Evolutionary conservation across 2,113 vertebrate genomes (phyloP).

Genomic region (Naja naja): DNA sequence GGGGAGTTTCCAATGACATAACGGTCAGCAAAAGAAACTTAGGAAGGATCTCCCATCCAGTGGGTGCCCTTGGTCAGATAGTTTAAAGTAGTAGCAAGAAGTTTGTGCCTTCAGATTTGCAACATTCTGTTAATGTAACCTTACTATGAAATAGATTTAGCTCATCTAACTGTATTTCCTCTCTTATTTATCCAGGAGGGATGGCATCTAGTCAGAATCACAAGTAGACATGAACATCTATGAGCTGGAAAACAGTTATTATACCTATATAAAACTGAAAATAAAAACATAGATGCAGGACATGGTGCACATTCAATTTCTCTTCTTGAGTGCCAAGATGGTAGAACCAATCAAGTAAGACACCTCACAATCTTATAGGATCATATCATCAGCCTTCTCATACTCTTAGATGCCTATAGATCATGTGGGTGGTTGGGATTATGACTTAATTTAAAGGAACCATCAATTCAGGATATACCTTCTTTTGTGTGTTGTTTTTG

Average conservation of each 20-base stretch:
- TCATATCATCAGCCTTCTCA: neutral
- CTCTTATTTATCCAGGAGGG: neutral
- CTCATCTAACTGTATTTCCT: neutral
- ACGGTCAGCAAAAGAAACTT: neutral
- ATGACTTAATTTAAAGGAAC: neutral
- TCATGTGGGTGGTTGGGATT: neutral
- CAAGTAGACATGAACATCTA: neutral
- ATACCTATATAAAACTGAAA: neutral
- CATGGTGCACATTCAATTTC: neutral
- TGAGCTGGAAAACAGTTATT: neutral
- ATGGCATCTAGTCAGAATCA: neutral
- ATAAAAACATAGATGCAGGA: neutral
- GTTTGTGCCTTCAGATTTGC: neutral
- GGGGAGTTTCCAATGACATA: neutral
- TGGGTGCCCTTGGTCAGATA: neutral
- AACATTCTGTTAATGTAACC: neutral
- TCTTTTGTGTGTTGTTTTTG: neutral
- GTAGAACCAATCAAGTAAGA: neutral
- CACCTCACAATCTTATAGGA: neutral
- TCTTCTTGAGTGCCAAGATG: slow-evolving; percentile 4
- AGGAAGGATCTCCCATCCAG: neutral
- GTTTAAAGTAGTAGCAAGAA: neutral
- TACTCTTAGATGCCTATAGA: neutral
- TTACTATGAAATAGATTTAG: neutral
- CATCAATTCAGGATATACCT: neutral